A percentile compares a stretch with the other conserved stretches of the same genome.
Evolutionary conservation across 2,797 vertebrate species (phyloP).

Genomic region (Pteropus rufus): DNA sequence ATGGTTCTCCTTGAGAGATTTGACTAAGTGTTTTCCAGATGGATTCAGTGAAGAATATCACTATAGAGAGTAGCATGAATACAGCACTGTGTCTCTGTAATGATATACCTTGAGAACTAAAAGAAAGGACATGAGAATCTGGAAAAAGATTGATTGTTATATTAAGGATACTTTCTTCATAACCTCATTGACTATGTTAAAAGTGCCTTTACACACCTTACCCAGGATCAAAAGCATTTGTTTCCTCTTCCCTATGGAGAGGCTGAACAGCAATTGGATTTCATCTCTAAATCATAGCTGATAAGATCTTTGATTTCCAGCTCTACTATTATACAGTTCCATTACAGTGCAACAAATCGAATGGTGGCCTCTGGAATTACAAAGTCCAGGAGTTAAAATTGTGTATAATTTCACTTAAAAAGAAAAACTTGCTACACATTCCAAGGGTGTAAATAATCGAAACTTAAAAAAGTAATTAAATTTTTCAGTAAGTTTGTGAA

Average conservation of each 20-base stretch:
- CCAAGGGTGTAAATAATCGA: not conserved
- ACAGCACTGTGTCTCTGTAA: not conserved
- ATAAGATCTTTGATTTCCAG: not conserved
- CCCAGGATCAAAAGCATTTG: not conserved
- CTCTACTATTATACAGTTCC: not conserved
- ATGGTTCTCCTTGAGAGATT: not conserved
- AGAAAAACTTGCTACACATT: not conserved
- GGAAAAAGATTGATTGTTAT: not conserved
- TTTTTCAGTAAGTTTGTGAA: not conserved
- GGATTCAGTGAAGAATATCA: not conserved
- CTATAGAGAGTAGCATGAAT: not conserved
- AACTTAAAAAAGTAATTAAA: not conserved
- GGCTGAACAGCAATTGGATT: not conserved
- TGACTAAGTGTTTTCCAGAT: not conserved
- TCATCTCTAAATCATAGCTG: constrained; percentile 11
- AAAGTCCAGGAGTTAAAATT: not conserved
- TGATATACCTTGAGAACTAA: not conserved
- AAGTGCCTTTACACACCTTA: not conserved
- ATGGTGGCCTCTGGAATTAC: not conserved
- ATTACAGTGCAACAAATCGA: not conserved
- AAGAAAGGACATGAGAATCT: not conserved
- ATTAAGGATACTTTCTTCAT: not conserved
- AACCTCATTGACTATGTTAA: not conserved
- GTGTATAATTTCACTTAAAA: not conserved
- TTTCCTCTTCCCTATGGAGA: not conserved